Evolutionary conservation across 2,888 invertebrate species (phyloP), one percentile per base, ranked within the genome.

Genomic region (Plagiodera versicolora): DNA sequence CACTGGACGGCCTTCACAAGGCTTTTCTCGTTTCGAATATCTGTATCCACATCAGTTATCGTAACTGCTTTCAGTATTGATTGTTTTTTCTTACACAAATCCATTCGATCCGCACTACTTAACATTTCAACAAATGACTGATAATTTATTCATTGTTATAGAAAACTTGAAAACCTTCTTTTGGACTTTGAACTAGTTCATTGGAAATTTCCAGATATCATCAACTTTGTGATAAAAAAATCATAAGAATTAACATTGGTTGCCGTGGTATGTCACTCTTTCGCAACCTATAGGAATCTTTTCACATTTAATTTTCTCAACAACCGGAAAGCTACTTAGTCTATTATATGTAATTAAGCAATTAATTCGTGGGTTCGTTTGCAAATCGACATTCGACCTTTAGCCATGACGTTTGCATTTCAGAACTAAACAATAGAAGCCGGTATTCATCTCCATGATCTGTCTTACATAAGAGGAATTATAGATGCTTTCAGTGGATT

Each of bases 1-100:
- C 14, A 39, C 14, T 35, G 28, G 58, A 28, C 57, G 61, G 50
- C 61, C 61, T 61, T 61, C 61, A 58, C 61, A 61, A 61, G 61
- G 61, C 44, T 58, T 61, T 61, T 57, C 48, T 20, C 50, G 39
- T 49, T 54, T 55, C 28, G 54, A 24, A 20, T 54, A 50, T 18
- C 4, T 39, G 14, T 39, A 39, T 39, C 14, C 39, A 39, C n/a
- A 39, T 14, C 14, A 39, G 39, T 24, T 24, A 24, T 24, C 24
- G 24, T 24, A 24, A 24, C 24, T 24, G 24, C 32, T 32, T 32
- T 6, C 39, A 39, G 1, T 39, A 3, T 3, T n/a, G 14, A 14
- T 14, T 39, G 39, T 39, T 39, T 14, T 11, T 14, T 39, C 3
- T 39, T 3, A 3, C n/a, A 39, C 39, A 39, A 39, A 39, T 39